These are phyloP conservation scores for Lithophane socia DNA, from an alignment of 2,888 invertebrate genomes.

Conservation along the genomic window DNA sequence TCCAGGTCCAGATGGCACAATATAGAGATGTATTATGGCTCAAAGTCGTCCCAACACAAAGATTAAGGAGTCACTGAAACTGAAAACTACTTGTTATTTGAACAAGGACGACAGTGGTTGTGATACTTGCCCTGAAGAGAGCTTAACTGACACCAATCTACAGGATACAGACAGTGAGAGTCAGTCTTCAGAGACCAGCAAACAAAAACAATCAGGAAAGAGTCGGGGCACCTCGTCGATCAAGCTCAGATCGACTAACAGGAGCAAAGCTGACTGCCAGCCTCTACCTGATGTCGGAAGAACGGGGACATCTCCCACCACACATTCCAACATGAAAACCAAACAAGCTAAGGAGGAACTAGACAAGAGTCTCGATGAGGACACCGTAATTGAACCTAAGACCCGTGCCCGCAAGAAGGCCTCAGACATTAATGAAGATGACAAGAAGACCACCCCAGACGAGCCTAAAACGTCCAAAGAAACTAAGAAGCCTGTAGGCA, in stretches of 20 bases:
- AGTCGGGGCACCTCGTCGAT: slow-evolving; percentile 66
- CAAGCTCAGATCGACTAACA: slow-evolving; percentile 72
- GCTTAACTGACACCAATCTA: slow-evolving; percentile 56
- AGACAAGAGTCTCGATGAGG: slow-evolving; percentile 87
- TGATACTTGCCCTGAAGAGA: slow-evolving; percentile 68
- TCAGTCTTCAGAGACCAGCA: slow-evolving; percentile 50
- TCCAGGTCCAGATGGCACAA: slow-evolving; percentile 83
- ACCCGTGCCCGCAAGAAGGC: slow-evolving; percentile 88
- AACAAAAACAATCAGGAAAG: slow-evolving; percentile 52
- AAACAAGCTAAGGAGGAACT: slow-evolving; percentile 87
- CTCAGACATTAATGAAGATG: slow-evolving; percentile 83
- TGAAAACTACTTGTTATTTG: slow-evolving; percentile 54
- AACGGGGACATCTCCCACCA: slow-evolving; percentile 85
- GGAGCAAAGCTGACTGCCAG: slow-evolving; percentile 73
- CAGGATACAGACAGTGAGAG: slow-evolving; percentile 59
- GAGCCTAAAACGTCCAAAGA: slow-evolving; percentile 88
- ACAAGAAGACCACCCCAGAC: slow-evolving; percentile 83
- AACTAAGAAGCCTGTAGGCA: slow-evolving; percentile 80
- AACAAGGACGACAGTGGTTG: slow-evolving; percentile 69
- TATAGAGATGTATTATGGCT: slow-evolving; percentile 73
- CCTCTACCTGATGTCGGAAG: slow-evolving; percentile 87
- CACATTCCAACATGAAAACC: slow-evolving; percentile 90
- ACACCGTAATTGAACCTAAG: slow-evolving; percentile 85
- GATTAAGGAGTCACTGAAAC: slow-evolving; percentile 70
- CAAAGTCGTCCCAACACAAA: slow-evolving; percentile 73